These are phyloP conservation scores for Timema podura DNA, from an alignment of 2,888 invertebrate genomes.

Conservation along the genomic window DNA sequence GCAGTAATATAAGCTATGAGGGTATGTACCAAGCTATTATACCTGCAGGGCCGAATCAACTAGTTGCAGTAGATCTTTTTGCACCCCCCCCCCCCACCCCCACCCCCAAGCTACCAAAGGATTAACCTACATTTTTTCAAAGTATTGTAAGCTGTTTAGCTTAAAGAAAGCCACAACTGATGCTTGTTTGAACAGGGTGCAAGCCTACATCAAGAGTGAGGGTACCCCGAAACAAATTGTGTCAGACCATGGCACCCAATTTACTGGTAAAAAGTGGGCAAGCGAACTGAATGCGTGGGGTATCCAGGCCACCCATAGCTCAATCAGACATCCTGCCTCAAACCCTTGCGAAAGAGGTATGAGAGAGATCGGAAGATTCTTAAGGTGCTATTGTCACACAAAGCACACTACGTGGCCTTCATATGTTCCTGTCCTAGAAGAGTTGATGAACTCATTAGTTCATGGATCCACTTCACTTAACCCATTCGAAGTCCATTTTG, in stretches of 20 bases:
- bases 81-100: not conserved
- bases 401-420: no score
- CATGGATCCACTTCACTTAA: no score
- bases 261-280: not conserved
- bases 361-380: not conserved
- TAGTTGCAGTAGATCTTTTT: slow-evolving; percentile 7
- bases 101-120: not conserved
- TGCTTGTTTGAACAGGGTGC: not conserved
- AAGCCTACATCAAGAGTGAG: no score
- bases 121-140: not conserved
- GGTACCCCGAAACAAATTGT: not conserved
- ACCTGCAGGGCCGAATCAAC: not conserved
- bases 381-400: no score
- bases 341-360: not conserved
- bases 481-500: no score
- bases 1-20: not conserved
- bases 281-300: not conserved
- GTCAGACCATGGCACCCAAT: not conserved
- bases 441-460: no score
- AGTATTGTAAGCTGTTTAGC: not conserved
- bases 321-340: not conserved
- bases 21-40: not conserved
- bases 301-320: not conserved
- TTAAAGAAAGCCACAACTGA: not conserved
- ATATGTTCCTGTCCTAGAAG: no score